Evolutionary conservation across 2,888 invertebrate genomes (phyloP), one percentile per base, ranked within the genome.

Genomic region (Formica aserva): DNA sequence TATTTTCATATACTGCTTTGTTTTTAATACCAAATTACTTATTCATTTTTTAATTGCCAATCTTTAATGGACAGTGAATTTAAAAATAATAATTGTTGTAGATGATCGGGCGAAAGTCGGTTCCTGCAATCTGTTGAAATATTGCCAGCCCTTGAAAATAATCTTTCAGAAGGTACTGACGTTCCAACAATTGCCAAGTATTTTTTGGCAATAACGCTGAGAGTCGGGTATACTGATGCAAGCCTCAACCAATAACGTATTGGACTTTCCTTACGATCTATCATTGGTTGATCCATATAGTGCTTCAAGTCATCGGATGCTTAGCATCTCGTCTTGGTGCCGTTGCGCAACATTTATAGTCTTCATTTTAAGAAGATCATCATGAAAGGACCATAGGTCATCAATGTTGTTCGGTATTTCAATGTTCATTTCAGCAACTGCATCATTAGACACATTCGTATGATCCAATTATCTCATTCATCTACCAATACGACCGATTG

Each of bases 31-130:
- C 9, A 57, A 26, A 26, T 60, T 60, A 8, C 35, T 35, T 35
- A 35, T 29, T 62, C 18, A 15, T 62, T 22, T 55, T 74, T 63
- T 32, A 81, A 80, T 71, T 83, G 80, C 80, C 77, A 83, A 48
- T 78, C 35, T 72, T 62, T 71, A 15, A 41, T n/a, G 15, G 60
- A 60, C 13, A 82, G 6, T 29, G 75, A 82, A 55, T 75, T 82
- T 35, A 67, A 15, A 45, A 82, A 82, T 35, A 82, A 60, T 41
- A 74, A 22, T 22, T 41, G 3, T 48, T 74, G 57, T 41, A 82
- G 29, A 69, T 71, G 72, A 71, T 15, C 22, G 18, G 65, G 18
- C 22, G 65, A 82, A 65, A 65, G 22, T 65, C 65, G 65, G 9
- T 65, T 82, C 41, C 26, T 26, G 18, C 29, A 29, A 1, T 82